These are phyloP conservation scores for Wiebesia pumilae DNA, from an alignment of 1,140 invertebrate genomes.

Conservation along the genomic window DNA sequence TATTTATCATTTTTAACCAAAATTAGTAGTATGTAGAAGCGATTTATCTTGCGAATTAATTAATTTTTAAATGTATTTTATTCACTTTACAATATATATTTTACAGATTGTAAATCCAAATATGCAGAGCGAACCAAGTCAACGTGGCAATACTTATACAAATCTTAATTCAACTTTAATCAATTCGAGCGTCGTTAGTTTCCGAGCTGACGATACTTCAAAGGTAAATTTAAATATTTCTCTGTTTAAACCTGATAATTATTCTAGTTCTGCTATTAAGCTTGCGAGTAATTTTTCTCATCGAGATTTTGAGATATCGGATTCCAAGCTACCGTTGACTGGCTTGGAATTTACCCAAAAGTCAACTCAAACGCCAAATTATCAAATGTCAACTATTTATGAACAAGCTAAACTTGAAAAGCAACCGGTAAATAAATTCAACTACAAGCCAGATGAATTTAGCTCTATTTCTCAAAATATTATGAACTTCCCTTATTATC, in stretches of 20 bases:
- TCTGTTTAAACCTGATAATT: conserved; percentile 62
- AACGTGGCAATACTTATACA: conserved; percentile 54
- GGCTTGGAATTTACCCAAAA: conserved; percentile 15
- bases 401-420: conserved; percentile 59
- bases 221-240: conserved; percentile 39
- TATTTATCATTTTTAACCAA: no score
- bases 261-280: conserved; percentile 55
- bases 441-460: conserved; percentile 63
- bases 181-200: conserved; percentile 28
- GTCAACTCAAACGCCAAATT: conserved; percentile 1
- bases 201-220: no score
- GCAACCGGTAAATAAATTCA: conserved; percentile 66
- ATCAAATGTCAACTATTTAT: neutral
- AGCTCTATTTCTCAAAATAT: conserved; percentile 43
- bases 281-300: conserved; percentile 61
- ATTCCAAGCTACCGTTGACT: neutral
- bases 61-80: neutral
- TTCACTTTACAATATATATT: neutral
- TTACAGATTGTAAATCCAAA: conserved; percentile 56
- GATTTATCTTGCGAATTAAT: no score
- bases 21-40: no score
- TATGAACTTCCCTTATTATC: conserved; percentile 61
- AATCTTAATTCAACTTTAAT: conserved; percentile 20
- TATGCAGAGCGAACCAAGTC: conserved; percentile 53
- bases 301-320: conserved; percentile 41